Evolutionary conservation across 35 echinoderm and acorn worm species (phyloP).

Genomic region (Antedon bifida): DNA sequence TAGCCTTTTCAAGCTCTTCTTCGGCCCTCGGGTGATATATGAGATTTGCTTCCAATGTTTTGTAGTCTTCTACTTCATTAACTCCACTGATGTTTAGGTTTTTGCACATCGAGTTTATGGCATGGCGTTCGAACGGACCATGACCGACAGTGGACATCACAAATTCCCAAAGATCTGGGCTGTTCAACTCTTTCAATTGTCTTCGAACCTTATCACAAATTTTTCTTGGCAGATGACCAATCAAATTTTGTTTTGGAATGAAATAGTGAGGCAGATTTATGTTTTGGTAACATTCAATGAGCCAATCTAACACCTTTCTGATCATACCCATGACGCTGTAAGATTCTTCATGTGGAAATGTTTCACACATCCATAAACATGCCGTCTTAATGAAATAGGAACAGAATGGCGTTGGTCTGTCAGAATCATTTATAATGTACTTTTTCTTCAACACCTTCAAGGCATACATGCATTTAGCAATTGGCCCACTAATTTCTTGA

Average conservation of each 20-base stretch:
- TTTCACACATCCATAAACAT: neutral
- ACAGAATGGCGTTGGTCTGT: neutral
- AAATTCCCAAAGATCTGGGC: neutral
- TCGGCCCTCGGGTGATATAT: neutral
- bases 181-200: neutral
- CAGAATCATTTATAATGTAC: neutral
- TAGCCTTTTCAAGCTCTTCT: neutral
- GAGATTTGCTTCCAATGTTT: neutral
- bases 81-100: neutral
- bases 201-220: neutral
- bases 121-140: neutral
- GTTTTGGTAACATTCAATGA: neutral
- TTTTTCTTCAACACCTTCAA: neutral
- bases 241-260: neutral
- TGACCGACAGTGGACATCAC: neutral
- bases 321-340: neutral
- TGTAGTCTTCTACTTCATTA: neutral
- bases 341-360: neutral
- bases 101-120: neutral
- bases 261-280: neutral
- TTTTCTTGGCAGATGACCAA: neutral
- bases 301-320: neutral
- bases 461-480: neutral
- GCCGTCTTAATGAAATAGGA: neutral
- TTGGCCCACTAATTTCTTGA: neutral